These are phyloP conservation scores for Brachystomella parvula DNA, from an alignment of 1,140 invertebrate species.

Conservation along the genomic window DNA sequence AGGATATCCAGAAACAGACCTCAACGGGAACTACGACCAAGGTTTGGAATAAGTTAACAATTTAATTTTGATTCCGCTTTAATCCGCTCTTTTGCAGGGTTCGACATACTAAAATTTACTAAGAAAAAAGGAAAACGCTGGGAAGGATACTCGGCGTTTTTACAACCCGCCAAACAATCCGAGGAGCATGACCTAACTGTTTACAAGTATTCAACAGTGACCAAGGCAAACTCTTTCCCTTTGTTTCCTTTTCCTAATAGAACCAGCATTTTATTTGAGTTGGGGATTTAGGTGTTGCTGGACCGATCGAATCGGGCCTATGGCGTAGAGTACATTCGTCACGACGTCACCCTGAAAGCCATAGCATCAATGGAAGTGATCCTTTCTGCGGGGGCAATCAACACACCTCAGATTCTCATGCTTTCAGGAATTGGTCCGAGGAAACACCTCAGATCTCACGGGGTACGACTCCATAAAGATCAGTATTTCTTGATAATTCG, in stretches of 20 bases:
- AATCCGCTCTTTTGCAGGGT: conserved; percentile 6
- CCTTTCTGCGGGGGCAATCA: conserved; percentile 27
- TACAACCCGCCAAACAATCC: conserved; percentile 4
- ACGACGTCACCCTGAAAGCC: conserved; percentile 1
- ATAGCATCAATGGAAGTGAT: conserved; percentile 21
- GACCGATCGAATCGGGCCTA: conserved; percentile 25
- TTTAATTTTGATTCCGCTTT: background rate
- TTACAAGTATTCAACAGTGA: conserved; percentile 4
- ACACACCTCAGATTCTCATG: conserved; percentile 40
- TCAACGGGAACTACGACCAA: conserved; percentile 25
- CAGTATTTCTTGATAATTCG: background rate
- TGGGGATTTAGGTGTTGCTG: background rate
- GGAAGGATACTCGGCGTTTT: conserved; percentile 9
- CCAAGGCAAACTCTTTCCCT: background rate
- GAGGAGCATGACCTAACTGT: background rate
- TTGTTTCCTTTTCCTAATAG: background rate
- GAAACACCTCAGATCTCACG: conserved; percentile 19
- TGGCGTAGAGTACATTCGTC: conserved; percentile 22
- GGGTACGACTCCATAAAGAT: background rate
- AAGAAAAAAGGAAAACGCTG: conserved; percentile 18
- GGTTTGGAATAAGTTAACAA: conserved; percentile 1
- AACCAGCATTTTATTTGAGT: background rate
- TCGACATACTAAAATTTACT: conserved; percentile 18
- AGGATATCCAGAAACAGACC: conserved; percentile 23
- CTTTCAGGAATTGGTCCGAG: conserved; percentile 44